Conservation (phyloP, 2,113 vertebrate genomes). For the Athene cunicularia region DNA sequence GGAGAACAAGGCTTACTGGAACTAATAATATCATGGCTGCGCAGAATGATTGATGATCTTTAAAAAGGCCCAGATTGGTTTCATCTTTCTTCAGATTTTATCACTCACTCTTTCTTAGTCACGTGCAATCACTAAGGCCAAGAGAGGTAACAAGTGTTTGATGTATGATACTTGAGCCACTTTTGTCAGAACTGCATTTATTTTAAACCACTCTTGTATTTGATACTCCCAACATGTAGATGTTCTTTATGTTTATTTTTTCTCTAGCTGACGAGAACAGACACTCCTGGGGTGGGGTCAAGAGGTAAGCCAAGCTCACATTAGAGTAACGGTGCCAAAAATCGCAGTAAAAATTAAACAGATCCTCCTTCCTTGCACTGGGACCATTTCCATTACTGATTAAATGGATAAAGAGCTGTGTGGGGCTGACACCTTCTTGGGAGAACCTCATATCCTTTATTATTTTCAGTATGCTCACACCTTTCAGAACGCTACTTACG, state of each 20-base stretch:
- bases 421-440: conserved; percentile 59
- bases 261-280: conserved; percentile 77
- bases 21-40: conserved; percentile 89
- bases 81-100: conserved; percentile 97
- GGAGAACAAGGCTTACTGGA: conserved; percentile 90
- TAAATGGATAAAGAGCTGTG: conserved; percentile 70
- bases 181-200: conserved; percentile 90
- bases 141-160: conserved; percentile 93
- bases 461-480: conserved; percentile 72
- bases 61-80: conserved; percentile 89
- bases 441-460: conserved; percentile 75
- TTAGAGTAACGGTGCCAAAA: conserved; percentile 66
- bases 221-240: conserved; percentile 69
- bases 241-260: conserved; percentile 68
- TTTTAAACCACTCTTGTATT: conserved; percentile 77
- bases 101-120: conserved; percentile 93
- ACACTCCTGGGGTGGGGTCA: conserved; percentile 74
- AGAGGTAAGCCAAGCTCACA: conserved; percentile 73
- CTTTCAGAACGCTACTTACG: conserved; percentile 73
- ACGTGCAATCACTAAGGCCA: conserved; percentile 89
- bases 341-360: conserved; percentile 71
- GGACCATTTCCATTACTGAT: conserved; percentile 63
- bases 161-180: conserved; percentile 88
- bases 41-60: conserved; percentile 90
- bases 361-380: conserved; percentile 23